A percentile compares a stretch with the other conserved stretches of the same genome.
These are phyloP conservation scores for Brachyalestes nurse DNA, from an alignment of 2,797 vertebrate genomes.

Conservation along the genomic window DNA sequence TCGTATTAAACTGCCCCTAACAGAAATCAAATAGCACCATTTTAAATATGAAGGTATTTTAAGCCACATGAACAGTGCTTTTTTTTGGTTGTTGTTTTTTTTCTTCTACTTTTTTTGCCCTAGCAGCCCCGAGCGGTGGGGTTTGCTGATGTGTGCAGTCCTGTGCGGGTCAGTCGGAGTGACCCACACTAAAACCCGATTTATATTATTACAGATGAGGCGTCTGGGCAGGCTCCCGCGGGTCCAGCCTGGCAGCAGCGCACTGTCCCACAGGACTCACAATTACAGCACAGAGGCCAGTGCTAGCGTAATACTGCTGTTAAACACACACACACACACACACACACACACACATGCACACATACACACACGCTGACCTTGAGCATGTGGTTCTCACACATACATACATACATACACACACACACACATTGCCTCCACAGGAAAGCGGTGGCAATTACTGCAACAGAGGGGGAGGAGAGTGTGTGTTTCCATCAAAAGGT, in stretches of 20 bases:
- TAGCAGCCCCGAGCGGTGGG: neutral
- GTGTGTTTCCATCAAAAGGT: conserved; percentile 46
- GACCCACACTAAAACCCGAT: conserved; percentile 46
- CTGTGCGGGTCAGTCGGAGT: conserved; percentile 31
- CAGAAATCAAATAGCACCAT: conserved; percentile 14
- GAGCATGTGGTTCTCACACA: conserved; percentile 52
- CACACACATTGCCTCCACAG: conserved; percentile 45
- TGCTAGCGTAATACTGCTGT: conserved; percentile 40
- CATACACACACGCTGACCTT: conserved; percentile 52
- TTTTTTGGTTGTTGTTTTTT: neutral
- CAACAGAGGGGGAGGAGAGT: conserved; percentile 45
- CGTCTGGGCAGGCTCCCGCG: conserved; percentile 44
- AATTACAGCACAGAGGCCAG: conserved; percentile 53
- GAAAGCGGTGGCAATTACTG: conserved; percentile 55
- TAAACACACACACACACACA: conserved; percentile 42
- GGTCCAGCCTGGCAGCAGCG: conserved; percentile 30
- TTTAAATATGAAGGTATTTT: conserved; percentile 15
- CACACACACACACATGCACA: conserved; percentile 33
- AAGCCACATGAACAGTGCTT: conserved; percentile 1
- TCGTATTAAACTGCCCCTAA: conserved; percentile 15
- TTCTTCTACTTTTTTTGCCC: neutral
- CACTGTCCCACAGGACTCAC: conserved; percentile 44
- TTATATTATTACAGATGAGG: conserved; percentile 54
- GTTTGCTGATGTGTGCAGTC: conserved; percentile 40
- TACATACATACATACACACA: conserved; percentile 43